Conservation (phyloP, 1,140 invertebrate genomes). For the Planococcus citri region DNA sequence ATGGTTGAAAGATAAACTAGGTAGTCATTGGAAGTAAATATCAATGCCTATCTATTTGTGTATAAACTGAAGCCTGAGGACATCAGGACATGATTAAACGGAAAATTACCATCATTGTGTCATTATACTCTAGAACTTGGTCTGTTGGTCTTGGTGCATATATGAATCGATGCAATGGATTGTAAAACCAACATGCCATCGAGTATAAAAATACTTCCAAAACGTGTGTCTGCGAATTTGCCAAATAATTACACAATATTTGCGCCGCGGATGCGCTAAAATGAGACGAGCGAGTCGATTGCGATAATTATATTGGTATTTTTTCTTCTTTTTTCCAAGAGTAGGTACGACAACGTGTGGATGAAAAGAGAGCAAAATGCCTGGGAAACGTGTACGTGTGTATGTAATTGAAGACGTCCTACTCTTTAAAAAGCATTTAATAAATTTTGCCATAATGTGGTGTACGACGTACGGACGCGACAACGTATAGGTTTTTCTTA, state of each 20-base stretch:
- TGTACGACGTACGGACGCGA: not conserved
- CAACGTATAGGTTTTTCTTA: too few relatives aligned
- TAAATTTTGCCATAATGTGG: not conserved
- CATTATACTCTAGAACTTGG: too few relatives aligned
- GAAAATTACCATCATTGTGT: too few relatives aligned
- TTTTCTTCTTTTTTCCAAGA: not conserved
- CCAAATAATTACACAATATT: slow-evolving; percentile 9
- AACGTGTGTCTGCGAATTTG: not conserved
- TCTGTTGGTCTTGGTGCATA: too few relatives aligned
- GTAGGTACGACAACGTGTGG: not conserved
- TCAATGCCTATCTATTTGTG: too few relatives aligned
- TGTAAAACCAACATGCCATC: too few relatives aligned
- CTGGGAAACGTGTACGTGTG: slow-evolving; percentile 1
- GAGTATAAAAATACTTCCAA: too few relatives aligned
- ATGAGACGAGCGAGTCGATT: not conserved
- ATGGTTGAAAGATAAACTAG: too few relatives aligned
- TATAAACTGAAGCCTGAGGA: too few relatives aligned
- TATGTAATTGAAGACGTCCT: slow-evolving; percentile 2
- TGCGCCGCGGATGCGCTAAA: not conserved
- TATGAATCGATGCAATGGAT: too few relatives aligned
- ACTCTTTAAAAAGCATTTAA: not conserved
- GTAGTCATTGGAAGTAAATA: too few relatives aligned
- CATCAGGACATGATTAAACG: too few relatives aligned
- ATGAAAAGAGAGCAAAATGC: not conserved
- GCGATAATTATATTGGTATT: not conserved